Percentiles rank a stretch among this genome's conserved stretches.
Conservation (phyloP, 2,113 vertebrate species). For the Castor canadensis region DNA sequence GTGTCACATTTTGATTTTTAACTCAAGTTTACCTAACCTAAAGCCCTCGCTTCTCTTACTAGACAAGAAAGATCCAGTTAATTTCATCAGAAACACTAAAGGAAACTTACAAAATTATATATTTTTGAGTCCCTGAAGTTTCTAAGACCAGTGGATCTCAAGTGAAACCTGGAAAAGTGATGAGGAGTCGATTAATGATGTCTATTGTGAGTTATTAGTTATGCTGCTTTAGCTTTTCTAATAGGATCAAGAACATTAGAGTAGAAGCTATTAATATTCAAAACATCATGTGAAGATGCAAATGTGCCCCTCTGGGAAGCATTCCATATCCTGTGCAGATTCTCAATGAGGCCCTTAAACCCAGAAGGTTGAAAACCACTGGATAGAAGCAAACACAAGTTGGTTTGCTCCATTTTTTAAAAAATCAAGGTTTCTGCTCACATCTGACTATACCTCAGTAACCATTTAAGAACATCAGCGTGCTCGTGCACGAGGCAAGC, state of each 20-base stretch:
- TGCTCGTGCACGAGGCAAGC: not conserved
- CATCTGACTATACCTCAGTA: not conserved
- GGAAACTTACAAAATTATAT: constrained; percentile 21
- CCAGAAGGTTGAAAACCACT: constrained; percentile 69
- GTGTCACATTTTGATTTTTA: constrained; percentile 17
- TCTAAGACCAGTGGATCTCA: constrained; percentile 25
- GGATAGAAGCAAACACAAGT: constrained; percentile 44
- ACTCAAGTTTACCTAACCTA: not conserved
- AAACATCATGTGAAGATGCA: constrained; percentile 68
- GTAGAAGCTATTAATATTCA: constrained; percentile 73
- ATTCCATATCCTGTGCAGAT: constrained; percentile 69
- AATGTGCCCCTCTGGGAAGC: constrained; percentile 70
- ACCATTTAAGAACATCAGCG: not conserved
- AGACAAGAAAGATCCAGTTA: constrained; percentile 13
- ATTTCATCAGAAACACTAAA: constrained; percentile 55
- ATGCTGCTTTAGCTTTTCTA: constrained; percentile 65
- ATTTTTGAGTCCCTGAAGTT: constrained; percentile 20
- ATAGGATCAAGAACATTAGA: constrained; percentile 64
- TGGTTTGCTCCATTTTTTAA: constrained; percentile 41
- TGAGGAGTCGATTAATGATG: constrained; percentile 41
- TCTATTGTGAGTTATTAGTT: constrained; percentile 68
- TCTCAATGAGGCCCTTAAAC: constrained; percentile 71
- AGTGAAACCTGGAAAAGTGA: constrained; percentile 15
- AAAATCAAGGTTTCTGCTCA: constrained; percentile 29
- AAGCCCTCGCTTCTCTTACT: constrained; percentile 14